A percentile compares a stretch with the other conserved stretches of the same genome.
phyloP scores from a whole-genome alignment of 2,113 vertebrate species.

The Lipotes vexillifer region DNA sequence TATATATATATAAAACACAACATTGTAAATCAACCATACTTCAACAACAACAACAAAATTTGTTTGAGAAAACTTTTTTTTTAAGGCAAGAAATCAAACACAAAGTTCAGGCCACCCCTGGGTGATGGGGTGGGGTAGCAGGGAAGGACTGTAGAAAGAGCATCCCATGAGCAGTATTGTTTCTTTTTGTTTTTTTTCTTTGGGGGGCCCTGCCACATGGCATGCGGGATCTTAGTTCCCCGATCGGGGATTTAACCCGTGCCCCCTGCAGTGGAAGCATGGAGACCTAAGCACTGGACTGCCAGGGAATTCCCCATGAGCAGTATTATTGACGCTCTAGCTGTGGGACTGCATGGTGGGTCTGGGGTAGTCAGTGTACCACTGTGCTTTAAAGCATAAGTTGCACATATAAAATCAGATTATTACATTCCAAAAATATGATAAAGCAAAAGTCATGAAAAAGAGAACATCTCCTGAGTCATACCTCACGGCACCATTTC shows the following conservation, averaged over 20 bases:
- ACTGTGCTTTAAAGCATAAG: not conserved
- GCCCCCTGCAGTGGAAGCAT: no score
- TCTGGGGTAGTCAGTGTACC: not conserved
- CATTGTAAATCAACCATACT: not conserved
- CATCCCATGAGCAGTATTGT: not conserved
- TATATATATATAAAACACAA: not conserved
- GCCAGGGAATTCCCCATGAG: not conserved
- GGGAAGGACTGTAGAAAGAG: not conserved
- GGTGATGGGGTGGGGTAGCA: not conserved
- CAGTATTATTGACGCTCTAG: not conserved
- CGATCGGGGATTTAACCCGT: no score
- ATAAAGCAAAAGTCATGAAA: not conserved
- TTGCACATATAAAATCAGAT: not conserved
- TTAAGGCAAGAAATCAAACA: not conserved
- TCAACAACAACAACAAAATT: not conserved
- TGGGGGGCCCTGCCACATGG: no score
- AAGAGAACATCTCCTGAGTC: not conserved
- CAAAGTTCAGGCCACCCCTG: not conserved
- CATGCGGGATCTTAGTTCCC: no score
- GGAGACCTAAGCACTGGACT: no score
- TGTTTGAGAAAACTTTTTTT: not conserved
- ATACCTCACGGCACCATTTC: not conserved
- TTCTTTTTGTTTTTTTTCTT: no score
- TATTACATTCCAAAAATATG: not conserved
- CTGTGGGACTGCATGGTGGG: not conserved